These are phyloP conservation scores for Mycteria americana DNA, from an alignment of 2,797 vertebrate genomes.

Conservation along the genomic window DNA sequence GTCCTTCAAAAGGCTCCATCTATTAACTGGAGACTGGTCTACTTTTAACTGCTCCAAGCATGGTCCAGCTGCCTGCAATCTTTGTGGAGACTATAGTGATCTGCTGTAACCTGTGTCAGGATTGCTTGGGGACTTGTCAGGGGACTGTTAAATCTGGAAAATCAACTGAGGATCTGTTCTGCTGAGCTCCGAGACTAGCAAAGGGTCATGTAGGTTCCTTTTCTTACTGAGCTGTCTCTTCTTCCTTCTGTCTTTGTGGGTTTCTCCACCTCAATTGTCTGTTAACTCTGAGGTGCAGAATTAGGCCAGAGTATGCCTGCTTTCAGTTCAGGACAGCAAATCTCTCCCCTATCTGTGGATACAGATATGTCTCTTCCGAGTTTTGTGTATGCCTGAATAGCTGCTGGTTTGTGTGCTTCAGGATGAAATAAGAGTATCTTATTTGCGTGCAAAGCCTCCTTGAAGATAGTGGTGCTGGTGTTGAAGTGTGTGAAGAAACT, in stretches of 20 bases:
- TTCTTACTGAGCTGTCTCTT: background rate
- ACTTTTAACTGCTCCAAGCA: background rate
- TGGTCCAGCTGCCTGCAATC: background rate
- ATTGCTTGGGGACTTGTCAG: background rate
- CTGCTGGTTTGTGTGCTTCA: background rate
- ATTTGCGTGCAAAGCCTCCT: background rate
- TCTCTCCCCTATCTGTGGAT: background rate
- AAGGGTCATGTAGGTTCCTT: accelerated
- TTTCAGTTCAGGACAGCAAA: background rate
- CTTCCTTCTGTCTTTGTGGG: background rate
- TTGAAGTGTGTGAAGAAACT: background rate
- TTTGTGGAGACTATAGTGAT: background rate
- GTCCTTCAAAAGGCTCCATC: background rate
- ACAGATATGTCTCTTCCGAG: background rate
- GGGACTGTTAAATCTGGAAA: background rate
- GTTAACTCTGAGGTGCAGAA: background rate
- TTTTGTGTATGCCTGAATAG: background rate
- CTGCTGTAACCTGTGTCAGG: background rate
- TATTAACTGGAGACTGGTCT: background rate
- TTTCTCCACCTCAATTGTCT: background rate
- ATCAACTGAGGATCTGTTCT: background rate
- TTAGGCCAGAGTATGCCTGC: background rate
- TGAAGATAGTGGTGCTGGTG: background rate
- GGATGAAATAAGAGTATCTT: background rate
- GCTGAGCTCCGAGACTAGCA: background rate